Conservation (phyloP, 2,113 vertebrate species). For the Heloderma charlesbogerti region DNA sequence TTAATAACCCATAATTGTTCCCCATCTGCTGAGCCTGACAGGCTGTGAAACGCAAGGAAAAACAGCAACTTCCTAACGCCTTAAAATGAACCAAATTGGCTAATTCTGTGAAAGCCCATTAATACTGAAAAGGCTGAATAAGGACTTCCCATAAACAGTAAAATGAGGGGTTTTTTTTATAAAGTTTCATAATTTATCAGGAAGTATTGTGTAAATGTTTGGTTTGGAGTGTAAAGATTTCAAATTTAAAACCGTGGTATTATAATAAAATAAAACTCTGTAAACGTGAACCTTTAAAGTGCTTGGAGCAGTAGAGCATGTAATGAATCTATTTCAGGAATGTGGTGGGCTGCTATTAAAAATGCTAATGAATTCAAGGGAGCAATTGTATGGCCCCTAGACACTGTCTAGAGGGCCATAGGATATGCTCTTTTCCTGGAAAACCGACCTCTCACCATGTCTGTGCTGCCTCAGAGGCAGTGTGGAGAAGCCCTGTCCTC, state of each 20-base stretch:
- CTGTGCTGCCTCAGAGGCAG: no score
- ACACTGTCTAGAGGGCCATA: no score
- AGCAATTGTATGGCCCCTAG: no score
- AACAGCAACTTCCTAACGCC: neutral
- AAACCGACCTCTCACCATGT: no score
- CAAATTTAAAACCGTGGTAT: neutral
- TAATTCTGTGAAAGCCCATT: neutral
- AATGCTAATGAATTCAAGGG: neutral
- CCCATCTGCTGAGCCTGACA: neutral
- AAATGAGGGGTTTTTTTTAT: neutral
- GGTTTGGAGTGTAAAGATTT: neutral
- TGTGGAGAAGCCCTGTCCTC: no score
- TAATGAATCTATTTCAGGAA: neutral
- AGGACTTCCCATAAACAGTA: neutral
- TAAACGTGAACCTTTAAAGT: neutral
- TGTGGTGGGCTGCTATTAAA: neutral
- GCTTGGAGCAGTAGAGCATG: neutral
- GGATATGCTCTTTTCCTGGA: no score
- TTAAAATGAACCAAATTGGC: neutral
- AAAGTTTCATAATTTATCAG: neutral
- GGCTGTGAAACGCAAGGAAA: neutral
- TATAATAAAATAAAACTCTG: neutral
- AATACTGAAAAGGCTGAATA: neutral
- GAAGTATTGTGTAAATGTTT: neutral
- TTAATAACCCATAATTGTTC: conserved; percentile 9